Percentiles rank a stretch among this genome's conserved stretches.
These are phyloP conservation scores for Asobara japonica DNA, from an alignment of 1,140 invertebrate genomes.

Conservation along the genomic window DNA sequence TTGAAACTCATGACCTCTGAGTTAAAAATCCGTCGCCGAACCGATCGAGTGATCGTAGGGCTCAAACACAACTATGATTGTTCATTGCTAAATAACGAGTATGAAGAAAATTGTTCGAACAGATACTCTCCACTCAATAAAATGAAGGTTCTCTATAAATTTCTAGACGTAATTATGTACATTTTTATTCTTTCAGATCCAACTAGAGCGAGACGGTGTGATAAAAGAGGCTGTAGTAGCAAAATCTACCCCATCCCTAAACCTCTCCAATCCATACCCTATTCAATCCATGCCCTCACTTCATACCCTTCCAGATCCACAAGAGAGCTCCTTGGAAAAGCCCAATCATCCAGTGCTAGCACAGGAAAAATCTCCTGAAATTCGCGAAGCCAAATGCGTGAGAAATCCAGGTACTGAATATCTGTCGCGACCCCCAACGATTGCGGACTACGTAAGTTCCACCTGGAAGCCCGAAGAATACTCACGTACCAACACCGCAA, in stretches of 20 bases:
- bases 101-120: too few species aligned
- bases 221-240: slow-evolving; percentile 59
- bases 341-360: slow-evolving; percentile 53
- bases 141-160: too few species aligned
- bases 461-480: slow-evolving; percentile 63
- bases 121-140: too few species aligned
- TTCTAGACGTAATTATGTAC: neutral
- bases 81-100: too few species aligned
- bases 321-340: slow-evolving; percentile 49
- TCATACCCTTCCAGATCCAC: slow-evolving; percentile 40
- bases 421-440: slow-evolving; percentile 54
- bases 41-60: too few species aligned
- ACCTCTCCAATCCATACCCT: slow-evolving; percentile 45
- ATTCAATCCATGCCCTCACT: slow-evolving; percentile 42
- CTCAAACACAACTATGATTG: too few species aligned
- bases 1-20: too few species aligned
- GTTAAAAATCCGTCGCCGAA: too few species aligned
- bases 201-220: slow-evolving; percentile 51
- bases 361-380: slow-evolving; percentile 58
- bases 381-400: slow-evolving; percentile 62
- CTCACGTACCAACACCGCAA: slow-evolving; percentile 59
- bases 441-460: slow-evolving; percentile 61
- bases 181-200: slow-evolving; percentile 40
- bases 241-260: slow-evolving; percentile 50
- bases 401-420: slow-evolving; percentile 57